phyloP scores from a whole-genome alignment of 2,113 vertebrate genomes.

The Dromaius novaehollandiae region DNA sequence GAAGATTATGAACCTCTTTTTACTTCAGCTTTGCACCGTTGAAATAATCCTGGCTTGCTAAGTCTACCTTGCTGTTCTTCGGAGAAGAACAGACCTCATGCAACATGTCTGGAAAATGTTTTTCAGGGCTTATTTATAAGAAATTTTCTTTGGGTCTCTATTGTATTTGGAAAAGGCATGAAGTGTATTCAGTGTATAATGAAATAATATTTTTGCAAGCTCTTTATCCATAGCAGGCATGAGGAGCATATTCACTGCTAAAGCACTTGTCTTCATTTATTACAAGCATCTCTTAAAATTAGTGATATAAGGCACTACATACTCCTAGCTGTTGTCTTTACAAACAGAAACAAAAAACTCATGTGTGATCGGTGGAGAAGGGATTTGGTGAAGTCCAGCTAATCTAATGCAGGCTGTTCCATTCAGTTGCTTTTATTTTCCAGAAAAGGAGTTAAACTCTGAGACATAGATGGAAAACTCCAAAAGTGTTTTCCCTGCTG shows the following conservation, averaged over 20 bases:
- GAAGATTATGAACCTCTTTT: neutral
- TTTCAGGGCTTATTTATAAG: neutral
- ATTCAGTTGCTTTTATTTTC: neutral
- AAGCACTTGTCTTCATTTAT: neutral
- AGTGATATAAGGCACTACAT: neutral
- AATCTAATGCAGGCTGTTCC: neutral
- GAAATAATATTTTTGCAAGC: neutral
- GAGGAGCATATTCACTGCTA: neutral
- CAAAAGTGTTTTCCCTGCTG: neutral
- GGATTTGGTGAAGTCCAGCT: neutral
- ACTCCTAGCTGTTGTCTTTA: neutral
- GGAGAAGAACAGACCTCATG: neutral
- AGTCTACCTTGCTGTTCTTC: neutral
- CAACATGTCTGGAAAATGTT: fast-evolving
- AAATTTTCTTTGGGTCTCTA: neutral
- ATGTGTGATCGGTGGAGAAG: neutral
- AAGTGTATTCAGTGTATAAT: neutral
- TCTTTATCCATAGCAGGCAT: neutral
- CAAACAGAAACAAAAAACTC: neutral
- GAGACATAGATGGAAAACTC: neutral
- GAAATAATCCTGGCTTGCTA: neutral
- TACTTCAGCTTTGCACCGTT: fast-evolving
- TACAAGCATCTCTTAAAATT: neutral
- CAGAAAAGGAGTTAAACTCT: neutral
- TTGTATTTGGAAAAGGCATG: neutral